Conservation (phyloP, 2,113 vertebrate species). For the Tympanuchus pallidicinctus region DNA sequence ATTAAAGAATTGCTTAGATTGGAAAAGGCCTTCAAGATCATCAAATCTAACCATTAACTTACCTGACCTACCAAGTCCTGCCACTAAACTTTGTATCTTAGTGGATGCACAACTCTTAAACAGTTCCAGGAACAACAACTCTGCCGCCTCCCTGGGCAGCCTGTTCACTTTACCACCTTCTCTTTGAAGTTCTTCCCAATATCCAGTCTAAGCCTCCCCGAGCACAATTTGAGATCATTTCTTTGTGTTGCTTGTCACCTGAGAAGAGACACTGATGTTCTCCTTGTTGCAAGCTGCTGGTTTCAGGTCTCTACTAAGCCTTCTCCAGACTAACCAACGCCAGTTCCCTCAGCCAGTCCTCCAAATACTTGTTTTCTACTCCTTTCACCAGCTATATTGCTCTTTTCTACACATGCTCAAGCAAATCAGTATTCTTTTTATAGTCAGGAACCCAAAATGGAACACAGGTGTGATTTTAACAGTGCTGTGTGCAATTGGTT, state of each 20-base stretch:
- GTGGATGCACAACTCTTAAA: background rate
- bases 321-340: background rate
- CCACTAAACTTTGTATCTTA: background rate
- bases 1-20: background rate
- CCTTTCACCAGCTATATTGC: background rate
- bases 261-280: background rate
- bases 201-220: background rate
- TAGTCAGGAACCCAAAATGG: background rate
- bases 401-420: background rate
- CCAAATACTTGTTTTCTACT: background rate
- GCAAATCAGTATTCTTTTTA: background rate
- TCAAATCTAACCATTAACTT: background rate
- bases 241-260: background rate
- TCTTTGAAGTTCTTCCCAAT: background rate
- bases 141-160: background rate
- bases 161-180: background rate
- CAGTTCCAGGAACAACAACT: background rate
- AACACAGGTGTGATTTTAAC: background rate
- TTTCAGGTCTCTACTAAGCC: background rate
- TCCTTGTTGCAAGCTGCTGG: background rate
- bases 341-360: background rate
- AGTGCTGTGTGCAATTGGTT: background rate
- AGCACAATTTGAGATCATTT: background rate
- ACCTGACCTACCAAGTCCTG: background rate
- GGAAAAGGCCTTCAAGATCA: background rate